phyloP scores from a whole-genome alignment of 2,113 vertebrate species.

The Neomonachus schauinslandi region DNA sequence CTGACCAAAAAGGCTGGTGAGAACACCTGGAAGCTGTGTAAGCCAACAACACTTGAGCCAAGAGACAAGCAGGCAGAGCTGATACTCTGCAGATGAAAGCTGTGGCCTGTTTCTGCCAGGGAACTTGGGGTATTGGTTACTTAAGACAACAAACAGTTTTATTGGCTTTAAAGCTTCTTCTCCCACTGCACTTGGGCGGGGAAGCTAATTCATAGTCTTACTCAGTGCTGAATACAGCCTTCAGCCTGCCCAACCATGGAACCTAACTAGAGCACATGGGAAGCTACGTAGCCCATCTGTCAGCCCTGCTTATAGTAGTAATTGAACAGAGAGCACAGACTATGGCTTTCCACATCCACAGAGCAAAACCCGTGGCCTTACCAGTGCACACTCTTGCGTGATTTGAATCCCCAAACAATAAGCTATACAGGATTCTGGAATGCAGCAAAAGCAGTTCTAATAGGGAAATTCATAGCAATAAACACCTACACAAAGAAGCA shows the following conservation, averaged over 20 bases:
- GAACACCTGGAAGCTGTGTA: background rate
- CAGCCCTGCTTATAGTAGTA: background rate
- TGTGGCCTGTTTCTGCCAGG: background rate
- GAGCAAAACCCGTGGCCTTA: background rate
- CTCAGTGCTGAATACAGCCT: background rate
- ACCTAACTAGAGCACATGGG: background rate
- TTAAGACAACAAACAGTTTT: background rate
- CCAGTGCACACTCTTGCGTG: background rate
- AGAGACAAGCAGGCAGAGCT: background rate
- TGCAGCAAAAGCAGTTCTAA: background rate
- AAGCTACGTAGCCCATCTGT: background rate
- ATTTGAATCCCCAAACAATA: background rate
- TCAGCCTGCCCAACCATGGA: background rate
- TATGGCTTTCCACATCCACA: background rate
- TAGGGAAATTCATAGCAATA: background rate
- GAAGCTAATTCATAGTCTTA: background rate
- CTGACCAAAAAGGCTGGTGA: background rate
- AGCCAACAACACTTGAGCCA: background rate
- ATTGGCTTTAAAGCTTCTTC: background rate
- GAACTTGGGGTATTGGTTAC: background rate
- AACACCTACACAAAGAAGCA: background rate
- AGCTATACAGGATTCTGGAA: background rate
- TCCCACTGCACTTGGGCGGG: background rate
- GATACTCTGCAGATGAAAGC: background rate
- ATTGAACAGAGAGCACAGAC: background rate